These are phyloP conservation scores for Aporophyla lueneburgensis DNA, from an alignment of 2,888 invertebrate species.

Conservation along the genomic window DNA sequence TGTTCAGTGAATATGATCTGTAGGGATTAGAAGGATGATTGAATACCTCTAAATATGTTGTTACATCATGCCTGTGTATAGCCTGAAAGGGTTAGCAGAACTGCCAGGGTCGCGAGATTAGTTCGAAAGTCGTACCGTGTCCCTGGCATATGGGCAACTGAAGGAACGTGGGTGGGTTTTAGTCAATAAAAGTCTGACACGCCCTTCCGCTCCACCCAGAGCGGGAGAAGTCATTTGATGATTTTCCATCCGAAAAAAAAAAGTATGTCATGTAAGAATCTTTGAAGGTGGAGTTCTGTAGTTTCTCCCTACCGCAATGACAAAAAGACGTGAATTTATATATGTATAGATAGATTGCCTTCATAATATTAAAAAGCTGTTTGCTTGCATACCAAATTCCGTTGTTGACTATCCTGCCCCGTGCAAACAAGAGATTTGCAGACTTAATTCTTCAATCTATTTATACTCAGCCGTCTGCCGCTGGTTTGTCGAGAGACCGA, in stretches of 20 bases:
- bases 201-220: too few relatives aligned
- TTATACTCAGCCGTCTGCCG: neutral
- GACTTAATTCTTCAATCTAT: constrained; percentile 17
- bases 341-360: neutral
- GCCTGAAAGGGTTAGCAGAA: neutral
- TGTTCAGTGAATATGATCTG: constrained; percentile 34
- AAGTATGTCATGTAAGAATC: too few relatives aligned
- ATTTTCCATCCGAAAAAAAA: too few relatives aligned
- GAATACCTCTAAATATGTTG: neutral
- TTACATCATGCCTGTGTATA: neutral
- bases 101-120: neutral
- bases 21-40: constrained; percentile 3
- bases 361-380: neutral
- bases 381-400: neutral
- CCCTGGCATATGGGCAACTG: too few relatives aligned
- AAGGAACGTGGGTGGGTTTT: too few relatives aligned
- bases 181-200: too few relatives aligned
- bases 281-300: too few relatives aligned
- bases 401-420: neutral
- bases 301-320: too few relatives aligned
- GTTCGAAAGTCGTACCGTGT: too few relatives aligned
- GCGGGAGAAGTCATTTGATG: too few relatives aligned
- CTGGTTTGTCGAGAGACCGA: neutral
- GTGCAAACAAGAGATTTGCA: neutral
- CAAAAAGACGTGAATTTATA: too few relatives aligned